A percentile compares a stretch with the other conserved stretches of the same genome.
Evolutionary conservation across 37 sponge, comb jelly and placozoan species (phyloP).

Genomic region (Dysidea cf. avara): DNA sequence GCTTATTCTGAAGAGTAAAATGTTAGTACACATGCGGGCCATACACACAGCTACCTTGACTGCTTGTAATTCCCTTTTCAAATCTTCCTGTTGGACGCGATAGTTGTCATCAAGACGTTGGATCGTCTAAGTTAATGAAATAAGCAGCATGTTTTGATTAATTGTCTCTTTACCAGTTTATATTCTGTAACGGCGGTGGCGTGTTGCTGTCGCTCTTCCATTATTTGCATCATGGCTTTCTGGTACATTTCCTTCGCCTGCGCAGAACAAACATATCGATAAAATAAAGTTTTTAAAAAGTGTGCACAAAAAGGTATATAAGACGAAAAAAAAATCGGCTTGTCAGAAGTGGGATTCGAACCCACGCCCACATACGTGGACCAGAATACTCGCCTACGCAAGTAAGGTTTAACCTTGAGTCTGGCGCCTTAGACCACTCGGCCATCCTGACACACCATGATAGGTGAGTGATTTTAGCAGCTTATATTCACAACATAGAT

Average conservation of each 20-base stretch:
- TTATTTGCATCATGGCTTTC: slow-evolving; percentile 51
- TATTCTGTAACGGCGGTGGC: slow-evolving; percentile 63
- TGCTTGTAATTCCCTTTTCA: slow-evolving; percentile 79
- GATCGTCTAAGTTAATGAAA: slow-evolving; percentile 49
- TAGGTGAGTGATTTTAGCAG: too few species aligned
- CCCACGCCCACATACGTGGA: slow-evolving; percentile 99
- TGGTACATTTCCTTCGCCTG: slow-evolving; percentile 78
- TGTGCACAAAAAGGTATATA: too few species aligned
- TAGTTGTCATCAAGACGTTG: slow-evolving; percentile 78
- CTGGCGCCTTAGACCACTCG: too few species aligned
- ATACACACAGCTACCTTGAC: too few species aligned
- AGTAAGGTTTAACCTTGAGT: slow-evolving; percentile 74
- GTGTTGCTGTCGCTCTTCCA: slow-evolving; percentile 68
- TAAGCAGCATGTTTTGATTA: not conserved
- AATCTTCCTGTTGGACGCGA: slow-evolving; percentile 76
- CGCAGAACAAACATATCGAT: slow-evolving; percentile 12
- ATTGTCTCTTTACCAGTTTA: slow-evolving; percentile 55
- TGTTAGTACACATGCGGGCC: too few species aligned
- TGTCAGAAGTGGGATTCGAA: slow-evolving; percentile 99
- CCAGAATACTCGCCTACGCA: slow-evolving; percentile 81
- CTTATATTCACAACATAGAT: not conserved
- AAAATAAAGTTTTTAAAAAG: too few species aligned
- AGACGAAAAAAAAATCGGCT: slow-evolving; percentile 58
- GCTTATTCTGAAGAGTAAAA: too few species aligned
- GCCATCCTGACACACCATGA: too few species aligned